Evolutionary conservation across 1,140 invertebrate genomes (phyloP).

Genomic region (Heliothis subflexa): DNA sequence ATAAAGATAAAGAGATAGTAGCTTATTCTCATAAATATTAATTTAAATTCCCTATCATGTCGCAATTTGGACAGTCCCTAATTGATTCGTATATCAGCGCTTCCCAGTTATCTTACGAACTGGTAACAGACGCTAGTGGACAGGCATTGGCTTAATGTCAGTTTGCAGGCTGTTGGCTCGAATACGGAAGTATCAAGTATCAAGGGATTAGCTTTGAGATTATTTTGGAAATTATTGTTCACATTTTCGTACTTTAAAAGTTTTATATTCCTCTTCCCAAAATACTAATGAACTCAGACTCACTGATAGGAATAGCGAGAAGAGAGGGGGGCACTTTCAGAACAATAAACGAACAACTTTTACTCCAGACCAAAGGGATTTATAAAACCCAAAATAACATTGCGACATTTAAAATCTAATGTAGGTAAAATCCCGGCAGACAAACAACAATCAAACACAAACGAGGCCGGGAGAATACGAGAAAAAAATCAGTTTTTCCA

Average conservation of each 20-base stretch:
- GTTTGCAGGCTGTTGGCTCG: too few relatives aligned
- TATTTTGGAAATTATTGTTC: too few relatives aligned
- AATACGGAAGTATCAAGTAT: too few relatives aligned
- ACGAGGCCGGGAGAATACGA: slow-evolving; percentile 45
- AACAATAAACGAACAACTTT: slow-evolving; percentile 31
- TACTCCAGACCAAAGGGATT: neutral
- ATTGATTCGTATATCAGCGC: too few relatives aligned
- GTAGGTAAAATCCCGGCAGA: slow-evolving; percentile 8
- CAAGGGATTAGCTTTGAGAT: too few relatives aligned
- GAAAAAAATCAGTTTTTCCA: slow-evolving; percentile 63
- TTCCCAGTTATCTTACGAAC: too few relatives aligned
- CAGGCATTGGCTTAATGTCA: too few relatives aligned
- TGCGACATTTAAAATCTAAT: slow-evolving; percentile 28
- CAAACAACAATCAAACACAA: slow-evolving; percentile 60
- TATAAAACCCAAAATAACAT: slow-evolving; percentile 25
- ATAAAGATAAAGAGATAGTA: neutral
- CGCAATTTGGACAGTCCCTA: too few relatives aligned
- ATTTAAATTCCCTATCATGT: too few relatives aligned
- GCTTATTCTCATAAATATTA: neutral
- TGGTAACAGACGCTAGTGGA: too few relatives aligned
- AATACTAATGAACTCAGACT: neutral
- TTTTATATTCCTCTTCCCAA: neutral
- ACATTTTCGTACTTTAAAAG: neutral
- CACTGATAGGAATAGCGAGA: neutral
- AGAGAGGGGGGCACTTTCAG: neutral